Conservation (phyloP, 2,797 vertebrate genomes). For the Psittacula echo region DNA sequence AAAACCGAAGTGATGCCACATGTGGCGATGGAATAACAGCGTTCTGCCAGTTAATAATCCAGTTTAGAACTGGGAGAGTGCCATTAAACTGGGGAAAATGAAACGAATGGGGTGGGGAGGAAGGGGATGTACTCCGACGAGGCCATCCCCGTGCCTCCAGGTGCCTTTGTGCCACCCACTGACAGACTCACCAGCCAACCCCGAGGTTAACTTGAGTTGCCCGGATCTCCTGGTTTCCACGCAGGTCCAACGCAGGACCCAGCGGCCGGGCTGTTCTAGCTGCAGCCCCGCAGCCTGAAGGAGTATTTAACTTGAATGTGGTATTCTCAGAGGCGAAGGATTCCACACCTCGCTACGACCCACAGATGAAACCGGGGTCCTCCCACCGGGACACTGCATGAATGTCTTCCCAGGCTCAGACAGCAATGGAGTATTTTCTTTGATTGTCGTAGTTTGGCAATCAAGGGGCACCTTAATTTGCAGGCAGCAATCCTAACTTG, state of each 20-base stretch:
- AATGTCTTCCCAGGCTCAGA: neutral
- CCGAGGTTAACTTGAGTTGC: too few relatives aligned
- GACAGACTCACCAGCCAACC: neutral
- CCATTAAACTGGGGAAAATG: neutral
- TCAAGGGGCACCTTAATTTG: neutral
- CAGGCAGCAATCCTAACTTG: neutral
- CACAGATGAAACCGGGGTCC: neutral
- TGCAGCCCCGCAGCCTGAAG: neutral
- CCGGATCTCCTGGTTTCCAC: neutral
- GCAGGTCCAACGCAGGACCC: neutral
- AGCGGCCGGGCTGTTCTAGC: neutral
- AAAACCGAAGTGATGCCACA: neutral
- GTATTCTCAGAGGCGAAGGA: neutral
- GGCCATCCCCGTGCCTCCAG: neutral
- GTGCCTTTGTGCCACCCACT: neutral
- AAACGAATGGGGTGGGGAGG: neutral
- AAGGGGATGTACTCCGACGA: accelerated
- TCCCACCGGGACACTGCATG: neutral
- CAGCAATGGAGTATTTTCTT: neutral
- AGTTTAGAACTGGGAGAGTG: neutral
- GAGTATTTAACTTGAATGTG: neutral
- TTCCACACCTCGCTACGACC: neutral
- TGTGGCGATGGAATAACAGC: neutral
- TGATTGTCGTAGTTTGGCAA: neutral
- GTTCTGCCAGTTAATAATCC: neutral